Base-by-base conservation (phyloP, 2,113 vertebrate species). In the Myrmecobius fasciatus region DNA sequence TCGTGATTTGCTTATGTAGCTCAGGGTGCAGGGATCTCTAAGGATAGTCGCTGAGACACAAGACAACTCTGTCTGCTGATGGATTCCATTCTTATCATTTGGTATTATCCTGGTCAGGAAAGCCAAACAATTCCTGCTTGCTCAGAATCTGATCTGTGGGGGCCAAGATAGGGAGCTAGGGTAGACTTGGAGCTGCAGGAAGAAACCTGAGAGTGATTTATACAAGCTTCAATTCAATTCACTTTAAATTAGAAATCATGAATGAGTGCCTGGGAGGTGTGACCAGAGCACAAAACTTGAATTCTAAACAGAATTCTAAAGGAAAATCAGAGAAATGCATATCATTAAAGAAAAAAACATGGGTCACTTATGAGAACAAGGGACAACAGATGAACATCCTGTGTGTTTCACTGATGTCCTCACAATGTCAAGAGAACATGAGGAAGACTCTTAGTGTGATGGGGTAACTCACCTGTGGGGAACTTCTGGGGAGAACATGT, bases 1-100 rank as follows among this genome's bases (percentile, higher is more conserved):
- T 52, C 51, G 36, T 88, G 46, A 95, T 90, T 75, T 92, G n/a
- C 67, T 90, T 28, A 51, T 46, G 93, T 88, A 4, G 95, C 67
- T 91, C 49, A 56, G 51, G 91, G 49, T 54, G 28, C 60, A 94
- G 36, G 11, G 60, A 31, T 52, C 36, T 17, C 47, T 52, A 93
- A 91, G 89, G 11, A 91, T 26, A 94, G 93, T 11, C 22, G 1
- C 89, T 92, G 92, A 91, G 47, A 67, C 60, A 67, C 31, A 67
- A 67, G 60, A 67, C 17, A 36, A 36, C 60, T 67, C 67, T 83
- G 67, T 83, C 36, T 83, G 17, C 1, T 43, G 67, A 83, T 83
- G 67, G n/a, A 43, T 83, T 22, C 67, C 67, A 83, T 43, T 83
- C n/a, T 83, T 83, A 43, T 83, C 67, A 43, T 83, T 43, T 83